Base-by-base conservation (phyloP, 1,140 invertebrate species). In the Pseudomyrmex flavicornis region DNA sequence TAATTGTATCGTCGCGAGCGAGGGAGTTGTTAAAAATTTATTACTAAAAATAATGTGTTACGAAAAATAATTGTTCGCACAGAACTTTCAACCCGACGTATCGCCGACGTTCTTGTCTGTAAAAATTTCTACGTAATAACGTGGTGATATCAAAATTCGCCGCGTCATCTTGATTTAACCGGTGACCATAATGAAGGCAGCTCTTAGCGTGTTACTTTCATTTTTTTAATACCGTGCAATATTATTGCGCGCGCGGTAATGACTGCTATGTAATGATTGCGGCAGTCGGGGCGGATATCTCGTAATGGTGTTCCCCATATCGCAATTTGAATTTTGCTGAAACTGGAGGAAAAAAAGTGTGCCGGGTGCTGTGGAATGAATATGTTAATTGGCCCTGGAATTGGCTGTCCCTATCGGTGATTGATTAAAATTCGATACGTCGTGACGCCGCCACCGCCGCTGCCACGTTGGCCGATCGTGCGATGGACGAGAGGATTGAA, bases 381-480 rank as follows among this genome's bases (percentile, higher is more conserved):
- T 93, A 93, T 93, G 92, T 93, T 93, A 93, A 93, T 93, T 93
- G 92, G 87, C 89, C 91, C 85, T 87, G 89, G 90, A 92, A 93
- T 93, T 93, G 90, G 92, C 91, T 93, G 92, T 91, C 91, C 88
- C 88, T 92, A 91, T 88, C 89, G 90, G 91, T 93, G 92, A 93
- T 93, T 92, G 92, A 93, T 93, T 92, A 92, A 92, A 92, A 91
- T 92, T 92, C 92, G 92, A 92, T 93, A 93, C 89, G 91, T 90
- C 79, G 79, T 75, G 83, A 75, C 73, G 79, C 61, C 61, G 10
- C 35, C 35, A 5, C 35, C 35, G 35, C 35, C 73, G 79, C 61
- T 54, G 10, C 65, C 79, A 77, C 82, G 76, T 88, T 84, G 77
- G 80, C 61, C 86, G 69, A 88, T 59, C 56, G 84, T 58, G 73